phyloP scores from a whole-genome alignment of 2,797 vertebrate genomes.

The Hippoglossus hippoglossus region DNA sequence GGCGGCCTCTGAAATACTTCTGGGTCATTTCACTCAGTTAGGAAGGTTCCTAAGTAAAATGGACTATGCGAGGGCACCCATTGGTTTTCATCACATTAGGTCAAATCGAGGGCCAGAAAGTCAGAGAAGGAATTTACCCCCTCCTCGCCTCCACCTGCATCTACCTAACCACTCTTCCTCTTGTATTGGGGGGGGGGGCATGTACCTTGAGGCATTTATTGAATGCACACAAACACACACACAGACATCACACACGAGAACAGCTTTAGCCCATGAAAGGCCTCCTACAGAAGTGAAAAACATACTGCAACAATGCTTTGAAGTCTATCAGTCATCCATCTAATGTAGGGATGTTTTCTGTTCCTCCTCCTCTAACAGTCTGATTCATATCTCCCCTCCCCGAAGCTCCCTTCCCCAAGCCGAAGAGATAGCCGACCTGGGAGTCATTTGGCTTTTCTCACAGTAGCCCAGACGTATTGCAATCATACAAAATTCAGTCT shows the following conservation, averaged over 20 bases:
- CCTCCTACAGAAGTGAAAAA: conserved; percentile 72
- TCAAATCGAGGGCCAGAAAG: background rate
- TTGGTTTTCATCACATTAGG: background rate
- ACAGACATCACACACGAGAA: conserved; percentile 52
- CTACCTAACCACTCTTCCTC: conserved; percentile 5
- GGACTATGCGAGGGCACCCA: no score
- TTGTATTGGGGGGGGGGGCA: background rate
- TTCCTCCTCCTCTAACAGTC: conserved; percentile 72
- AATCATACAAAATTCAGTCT: conserved; percentile 68
- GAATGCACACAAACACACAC: conserved; percentile 37
- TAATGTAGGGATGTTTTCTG: conserved; percentile 75
- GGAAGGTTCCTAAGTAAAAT: no score
- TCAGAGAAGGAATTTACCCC: background rate
- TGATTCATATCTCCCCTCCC: conserved; percentile 72
- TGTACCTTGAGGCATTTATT: conserved; percentile 43
- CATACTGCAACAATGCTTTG: conserved; percentile 79
- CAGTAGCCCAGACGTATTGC: conserved; percentile 39
- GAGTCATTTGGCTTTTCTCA: conserved; percentile 65
- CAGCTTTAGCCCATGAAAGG: conserved; percentile 81
- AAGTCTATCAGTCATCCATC: conserved; percentile 77
- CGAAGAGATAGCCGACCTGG: conserved; percentile 51
- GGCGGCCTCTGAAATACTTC: no score
- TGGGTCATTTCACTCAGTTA: no score
- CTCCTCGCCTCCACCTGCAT: conserved; percentile 21
- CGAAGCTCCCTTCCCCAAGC: conserved; percentile 48